Percentiles rank a stretch among this genome's conserved stretches.
These are phyloP conservation scores for Acrobasis repandana DNA, from an alignment of 2,888 invertebrate genomes.

Conservation along the genomic window DNA sequence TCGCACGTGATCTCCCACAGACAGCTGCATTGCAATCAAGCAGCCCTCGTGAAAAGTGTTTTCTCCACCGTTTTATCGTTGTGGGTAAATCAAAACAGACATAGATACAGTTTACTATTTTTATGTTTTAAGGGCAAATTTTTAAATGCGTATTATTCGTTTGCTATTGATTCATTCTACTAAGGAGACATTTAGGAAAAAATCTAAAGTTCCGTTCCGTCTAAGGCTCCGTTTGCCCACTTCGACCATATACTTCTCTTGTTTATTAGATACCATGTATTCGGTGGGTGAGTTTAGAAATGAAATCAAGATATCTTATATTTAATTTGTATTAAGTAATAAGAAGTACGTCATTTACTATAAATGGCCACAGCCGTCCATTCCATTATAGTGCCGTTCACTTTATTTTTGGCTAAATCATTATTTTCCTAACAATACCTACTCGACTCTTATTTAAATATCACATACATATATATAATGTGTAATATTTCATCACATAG, in stretches of 20 bases:
- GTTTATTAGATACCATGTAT: too few relatives aligned
- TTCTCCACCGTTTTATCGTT: not conserved
- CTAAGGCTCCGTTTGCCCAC: too few relatives aligned
- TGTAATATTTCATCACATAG: not conserved
- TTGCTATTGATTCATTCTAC: too few relatives aligned
- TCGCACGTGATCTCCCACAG: constrained; percentile 43
- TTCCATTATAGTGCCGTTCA: not conserved
- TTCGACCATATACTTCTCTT: too few relatives aligned
- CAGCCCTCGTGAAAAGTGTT: not conserved
- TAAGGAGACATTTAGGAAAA: too few relatives aligned
- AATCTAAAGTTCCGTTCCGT: too few relatives aligned
- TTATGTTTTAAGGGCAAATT: too few relatives aligned
- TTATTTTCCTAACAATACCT: not conserved
- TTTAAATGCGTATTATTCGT: too few relatives aligned
- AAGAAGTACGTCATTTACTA: not conserved
- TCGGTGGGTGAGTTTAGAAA: too few relatives aligned
- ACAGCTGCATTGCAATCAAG: not conserved
- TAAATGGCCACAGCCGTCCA: not conserved
- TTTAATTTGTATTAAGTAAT: not conserved
- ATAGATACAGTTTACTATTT: too few relatives aligned
- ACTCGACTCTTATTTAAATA: not conserved
- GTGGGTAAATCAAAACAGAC: too few relatives aligned
- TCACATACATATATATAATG: not conserved
- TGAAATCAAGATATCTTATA: not conserved
- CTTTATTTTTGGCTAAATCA: not conserved